Percentiles rank a stretch among this genome's conserved stretches.
These are phyloP conservation scores for Notodonta ziczac DNA, from an alignment of 2,888 invertebrate genomes.

Conservation along the genomic window DNA sequence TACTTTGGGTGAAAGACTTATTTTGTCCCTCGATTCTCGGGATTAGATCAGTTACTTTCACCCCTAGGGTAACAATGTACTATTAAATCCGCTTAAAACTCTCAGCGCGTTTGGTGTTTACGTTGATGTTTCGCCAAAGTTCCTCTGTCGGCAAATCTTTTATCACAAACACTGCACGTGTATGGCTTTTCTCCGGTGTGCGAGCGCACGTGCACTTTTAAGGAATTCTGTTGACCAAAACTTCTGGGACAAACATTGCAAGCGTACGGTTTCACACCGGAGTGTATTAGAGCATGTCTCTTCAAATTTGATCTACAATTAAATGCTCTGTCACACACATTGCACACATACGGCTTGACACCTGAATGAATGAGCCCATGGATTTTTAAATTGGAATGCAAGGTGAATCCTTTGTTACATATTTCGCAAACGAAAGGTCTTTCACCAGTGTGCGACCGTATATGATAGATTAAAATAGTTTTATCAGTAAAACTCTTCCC, in stretches of 20 bases:
- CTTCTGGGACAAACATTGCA: not conserved
- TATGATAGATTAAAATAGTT: not conserved
- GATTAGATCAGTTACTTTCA: too few species aligned
- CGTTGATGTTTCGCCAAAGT: too few species aligned
- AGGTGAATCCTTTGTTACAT: too few species aligned
- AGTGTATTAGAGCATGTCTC: not conserved
- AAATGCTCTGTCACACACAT: not conserved
- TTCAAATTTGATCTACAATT: not conserved
- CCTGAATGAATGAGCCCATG: not conserved
- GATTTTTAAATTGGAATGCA: not conserved
- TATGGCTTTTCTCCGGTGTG: not conserved
- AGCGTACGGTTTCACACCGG: not conserved
- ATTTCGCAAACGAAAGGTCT: not conserved
- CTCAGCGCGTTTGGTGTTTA: too few species aligned
- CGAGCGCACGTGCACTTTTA: not conserved
- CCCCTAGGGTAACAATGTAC: too few species aligned
- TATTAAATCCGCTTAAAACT: too few species aligned
- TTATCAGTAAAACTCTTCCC: too few species aligned
- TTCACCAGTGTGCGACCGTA: not conserved
- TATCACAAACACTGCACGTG: not conserved
- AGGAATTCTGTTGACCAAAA: not conserved
- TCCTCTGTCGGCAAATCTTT: not conserved
- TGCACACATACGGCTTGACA: not conserved
- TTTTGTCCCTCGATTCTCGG: too few species aligned
- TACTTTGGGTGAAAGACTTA: too few species aligned